A percentile compares a stretch with the other conserved stretches of the same genome.
phyloP scores from a whole-genome alignment of 2,888 invertebrate species.

The Brassicogethes aeneus region DNA sequence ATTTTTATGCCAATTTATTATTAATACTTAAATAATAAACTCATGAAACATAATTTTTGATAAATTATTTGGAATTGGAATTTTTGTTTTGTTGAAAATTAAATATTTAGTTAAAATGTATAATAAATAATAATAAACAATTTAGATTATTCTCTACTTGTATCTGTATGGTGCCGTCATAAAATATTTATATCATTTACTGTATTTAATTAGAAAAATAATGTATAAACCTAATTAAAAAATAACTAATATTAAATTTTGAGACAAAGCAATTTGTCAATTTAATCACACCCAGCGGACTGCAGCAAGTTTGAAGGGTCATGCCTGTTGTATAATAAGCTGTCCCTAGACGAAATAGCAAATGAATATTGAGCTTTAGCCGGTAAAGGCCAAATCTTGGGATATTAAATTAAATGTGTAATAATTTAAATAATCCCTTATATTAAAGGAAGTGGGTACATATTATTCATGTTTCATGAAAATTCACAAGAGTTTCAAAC shows the following conservation, averaged over 20 bases:
- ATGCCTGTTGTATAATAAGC: not conserved
- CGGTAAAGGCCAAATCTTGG: not conserved
- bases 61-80: too few relatives aligned
- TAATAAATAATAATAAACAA: too few relatives aligned
- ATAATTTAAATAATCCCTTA: not conserved
- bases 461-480: too few relatives aligned
- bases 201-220: not conserved
- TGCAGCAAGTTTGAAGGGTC: not conserved
- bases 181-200: too few relatives aligned
- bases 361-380: not conserved
- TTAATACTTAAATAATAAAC: too few relatives aligned
- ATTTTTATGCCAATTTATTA: too few relatives aligned
- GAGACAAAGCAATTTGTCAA: not conserved
- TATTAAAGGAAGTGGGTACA: not conserved
- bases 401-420: not conserved
- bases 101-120: too few relatives aligned
- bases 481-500: too few relatives aligned
- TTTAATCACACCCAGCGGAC: not conserved
- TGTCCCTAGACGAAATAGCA: constrained; percentile 1
- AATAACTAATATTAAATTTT: not conserved
- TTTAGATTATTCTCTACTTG: too few relatives aligned
- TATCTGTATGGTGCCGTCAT: too few relatives aligned
- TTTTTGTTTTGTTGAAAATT: too few relatives aligned
- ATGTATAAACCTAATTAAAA: not conserved
- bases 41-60: too few relatives aligned